Conservation (phyloP, 2,113 vertebrate species). For the Proterorhinus semilunaris region DNA sequence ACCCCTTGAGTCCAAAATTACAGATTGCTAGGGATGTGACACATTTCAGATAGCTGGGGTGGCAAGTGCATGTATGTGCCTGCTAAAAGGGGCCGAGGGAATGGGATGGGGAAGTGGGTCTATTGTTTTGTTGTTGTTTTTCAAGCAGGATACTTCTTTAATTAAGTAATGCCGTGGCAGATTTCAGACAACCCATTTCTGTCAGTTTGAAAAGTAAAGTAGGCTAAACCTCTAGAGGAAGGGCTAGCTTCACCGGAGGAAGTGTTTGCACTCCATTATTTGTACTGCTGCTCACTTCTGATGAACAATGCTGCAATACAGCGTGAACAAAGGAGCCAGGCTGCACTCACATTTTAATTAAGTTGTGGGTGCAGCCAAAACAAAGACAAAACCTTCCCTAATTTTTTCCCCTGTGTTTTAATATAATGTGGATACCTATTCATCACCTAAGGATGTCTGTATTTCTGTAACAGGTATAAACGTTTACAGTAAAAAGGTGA, state of each 20-base stretch:
- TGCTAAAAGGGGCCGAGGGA: conserved; percentile 23
- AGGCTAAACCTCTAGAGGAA: conserved; percentile 75
- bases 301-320: conserved; percentile 70
- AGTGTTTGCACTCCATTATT: conserved; percentile 72
- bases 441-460: conserved; percentile 8
- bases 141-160: conserved; percentile 73
- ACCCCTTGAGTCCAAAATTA: conserved; percentile 75
- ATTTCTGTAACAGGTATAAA: neutral
- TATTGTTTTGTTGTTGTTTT: conserved; percentile 71
- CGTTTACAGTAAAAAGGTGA: too few species aligned
- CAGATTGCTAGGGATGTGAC: conserved; percentile 75
- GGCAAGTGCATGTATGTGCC: conserved; percentile 47
- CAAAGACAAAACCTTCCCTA: conserved; percentile 71
- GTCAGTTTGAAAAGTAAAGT: conserved; percentile 80
- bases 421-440: conserved; percentile 55
- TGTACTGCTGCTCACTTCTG: conserved; percentile 71
- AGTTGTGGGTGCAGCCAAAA: conserved; percentile 66
- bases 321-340: conserved; percentile 71
- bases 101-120: conserved; percentile 32
- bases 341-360: conserved; percentile 75
- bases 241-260: conserved; percentile 69
- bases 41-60: conserved; percentile 66
- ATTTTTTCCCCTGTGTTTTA: conserved; percentile 66
- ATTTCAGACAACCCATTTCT: conserved; percentile 81
- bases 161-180: conserved; percentile 70